Conservation (phyloP, 2,113 vertebrate species). For the Mixornis gularis region DNA sequence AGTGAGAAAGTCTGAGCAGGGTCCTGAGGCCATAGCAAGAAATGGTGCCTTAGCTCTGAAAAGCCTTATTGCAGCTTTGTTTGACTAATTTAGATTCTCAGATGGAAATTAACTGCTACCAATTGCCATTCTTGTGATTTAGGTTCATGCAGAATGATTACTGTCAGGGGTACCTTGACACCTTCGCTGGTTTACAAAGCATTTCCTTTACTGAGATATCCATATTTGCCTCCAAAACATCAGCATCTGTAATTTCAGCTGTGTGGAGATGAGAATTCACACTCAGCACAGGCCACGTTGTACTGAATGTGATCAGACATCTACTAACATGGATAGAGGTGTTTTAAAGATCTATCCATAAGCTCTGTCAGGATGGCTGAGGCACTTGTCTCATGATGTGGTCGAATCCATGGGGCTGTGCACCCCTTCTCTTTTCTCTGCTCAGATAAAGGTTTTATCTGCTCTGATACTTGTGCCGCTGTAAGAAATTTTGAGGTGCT, state of each 20-base stretch:
- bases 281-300: background rate
- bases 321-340: background rate
- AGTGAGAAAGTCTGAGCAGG: background rate
- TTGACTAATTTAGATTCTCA: background rate
- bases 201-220: background rate
- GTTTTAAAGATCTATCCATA: background rate
- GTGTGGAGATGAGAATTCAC: background rate
- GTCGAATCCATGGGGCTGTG: background rate
- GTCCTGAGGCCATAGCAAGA: background rate
- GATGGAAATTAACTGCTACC: background rate
- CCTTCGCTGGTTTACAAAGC: background rate
- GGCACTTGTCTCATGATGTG: background rate
- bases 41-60: background rate
- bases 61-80: background rate
- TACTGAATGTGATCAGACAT: background rate
- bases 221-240: background rate
- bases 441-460: background rate
- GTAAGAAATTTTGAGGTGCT: background rate
- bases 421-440: background rate
- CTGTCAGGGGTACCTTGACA: background rate
- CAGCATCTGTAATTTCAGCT: background rate
- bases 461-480: background rate
- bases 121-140: background rate
- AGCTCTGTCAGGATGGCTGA: background rate
- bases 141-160: background rate